phyloP scores from a whole-genome alignment of 2,797 vertebrate species.

The Periparus ater region DNA sequence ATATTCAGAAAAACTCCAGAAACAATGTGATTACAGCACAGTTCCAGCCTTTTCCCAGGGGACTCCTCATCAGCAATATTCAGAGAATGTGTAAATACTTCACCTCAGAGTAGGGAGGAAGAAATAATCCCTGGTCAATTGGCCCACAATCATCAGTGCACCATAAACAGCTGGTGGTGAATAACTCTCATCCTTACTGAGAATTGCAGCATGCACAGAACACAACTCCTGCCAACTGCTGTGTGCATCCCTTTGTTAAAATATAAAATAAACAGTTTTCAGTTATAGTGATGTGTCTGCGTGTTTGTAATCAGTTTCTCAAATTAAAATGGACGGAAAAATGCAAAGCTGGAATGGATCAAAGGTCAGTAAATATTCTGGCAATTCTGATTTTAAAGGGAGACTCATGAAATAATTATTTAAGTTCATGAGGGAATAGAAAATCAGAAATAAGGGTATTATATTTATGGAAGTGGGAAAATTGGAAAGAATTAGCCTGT shows the following conservation, averaged over 20 bases:
- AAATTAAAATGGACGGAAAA: background rate
- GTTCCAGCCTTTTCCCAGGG: background rate
- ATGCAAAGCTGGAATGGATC: background rate
- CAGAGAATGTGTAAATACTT: conserved; percentile 49
- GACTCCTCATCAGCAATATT: conserved; percentile 34
- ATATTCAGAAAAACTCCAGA: background rate
- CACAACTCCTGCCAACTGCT: conserved; percentile 36
- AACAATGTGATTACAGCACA: background rate
- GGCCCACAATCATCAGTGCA: conserved; percentile 28
- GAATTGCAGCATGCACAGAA: background rate
- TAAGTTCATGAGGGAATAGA: rapidly evolving
- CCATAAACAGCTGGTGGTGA: conserved; percentile 61
- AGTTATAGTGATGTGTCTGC: background rate
- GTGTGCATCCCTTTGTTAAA: background rate
- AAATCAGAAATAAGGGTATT: background rate
- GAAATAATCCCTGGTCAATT: conserved; percentile 48
- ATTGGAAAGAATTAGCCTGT: background rate
- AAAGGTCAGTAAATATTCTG: background rate
- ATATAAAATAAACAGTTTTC: background rate
- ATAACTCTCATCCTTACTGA: conserved; percentile 10
- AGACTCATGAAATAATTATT: background rate
- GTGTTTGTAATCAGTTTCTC: background rate
- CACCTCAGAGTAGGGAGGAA: conserved; percentile 44
- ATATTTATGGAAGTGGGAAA: background rate
- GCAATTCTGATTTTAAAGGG: background rate